These are phyloP conservation scores for Achroia grisella DNA, from an alignment of 1,140 invertebrate species.

Conservation along the genomic window DNA sequence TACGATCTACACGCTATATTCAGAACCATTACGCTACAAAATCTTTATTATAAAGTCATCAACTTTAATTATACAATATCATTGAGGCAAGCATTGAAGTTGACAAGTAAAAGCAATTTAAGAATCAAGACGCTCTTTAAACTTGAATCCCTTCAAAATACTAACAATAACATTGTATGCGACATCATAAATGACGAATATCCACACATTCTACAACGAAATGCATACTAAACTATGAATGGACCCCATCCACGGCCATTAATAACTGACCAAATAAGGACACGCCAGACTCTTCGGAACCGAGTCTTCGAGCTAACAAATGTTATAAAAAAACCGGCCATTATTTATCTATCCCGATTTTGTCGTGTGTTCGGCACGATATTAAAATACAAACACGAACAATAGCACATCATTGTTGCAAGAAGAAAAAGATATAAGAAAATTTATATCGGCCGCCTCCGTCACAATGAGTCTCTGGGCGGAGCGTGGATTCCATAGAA, in stretches of 20 bases:
- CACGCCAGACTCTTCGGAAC: slow-evolving; percentile 49
- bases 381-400: slow-evolving; percentile 64
- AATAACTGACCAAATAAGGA: slow-evolving; percentile 33
- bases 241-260: slow-evolving; percentile 38
- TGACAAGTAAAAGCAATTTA: slow-evolving; percentile 5
- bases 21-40: too few relatives aligned
- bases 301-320: slow-evolving; percentile 48
- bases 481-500: slow-evolving; percentile 2
- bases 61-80: slow-evolving; percentile 2
- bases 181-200: slow-evolving; percentile 19
- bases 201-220: slow-evolving; percentile 8
- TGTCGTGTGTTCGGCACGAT: slow-evolving; percentile 44
- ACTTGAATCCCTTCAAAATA: slow-evolving; percentile 5
- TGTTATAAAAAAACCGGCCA: slow-evolving; percentile 42
- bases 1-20: too few relatives aligned
- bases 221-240: slow-evolving; percentile 24
- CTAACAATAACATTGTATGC: slow-evolving; percentile 5
- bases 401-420: slow-evolving; percentile 59
- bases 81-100: neutral
- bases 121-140: slow-evolving; percentile 5
- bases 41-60: neutral
- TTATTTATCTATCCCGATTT: slow-evolving; percentile 60
- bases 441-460: slow-evolving; percentile 49
- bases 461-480: slow-evolving; percentile 32
- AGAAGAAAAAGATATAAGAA: slow-evolving; percentile 40